Evolutionary conservation across 2,797 vertebrate genomes (phyloP), one percentile per base, ranked within the genome.

Genomic region (Sebastes aleutianus): DNA sequence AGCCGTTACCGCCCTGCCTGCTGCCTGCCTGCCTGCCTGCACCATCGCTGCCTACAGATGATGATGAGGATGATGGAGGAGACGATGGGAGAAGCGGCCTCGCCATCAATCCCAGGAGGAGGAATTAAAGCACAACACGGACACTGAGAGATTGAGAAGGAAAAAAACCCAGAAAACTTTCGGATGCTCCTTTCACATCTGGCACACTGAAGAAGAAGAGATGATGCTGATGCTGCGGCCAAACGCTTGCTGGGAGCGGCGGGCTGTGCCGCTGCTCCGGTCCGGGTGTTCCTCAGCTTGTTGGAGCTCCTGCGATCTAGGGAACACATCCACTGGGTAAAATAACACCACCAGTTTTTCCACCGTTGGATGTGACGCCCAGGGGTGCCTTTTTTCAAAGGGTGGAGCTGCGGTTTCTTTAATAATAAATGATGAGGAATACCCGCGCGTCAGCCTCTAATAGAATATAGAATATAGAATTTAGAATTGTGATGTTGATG

Each of bases 361-460:
- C 47, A 11, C 14, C 34, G 32, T 43, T 47, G 74, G 72, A 71
- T 82, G 8, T 24, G 65, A 53, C 34, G 76, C 36, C n/a, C 16
- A 3, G 67, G 39, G 26, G 61, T 63, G 57, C 43, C 64, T 84
- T 84, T 83, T 83, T 29, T 32, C 8, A 7, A n/a, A 67, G 47
- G 94, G 93, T 90, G 94, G 94, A 95, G 93, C 92, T 91, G 93
- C 91, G 91, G 81, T 83, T 85, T 68, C 18, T 82, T 94, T 70
- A 93, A 94, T 70, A 93, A 94, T 94, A 94, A 93, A 91, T 91
- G 83, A 95, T 93, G 92, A 94, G 92, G 90, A 31, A 83, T 84
- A 43, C 12, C 71, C 86, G 75, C 84, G 62, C 77, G 72, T 62
- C 76, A 68, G 74, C 59, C 76, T 57, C 16, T 43, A 43, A 43